Evolutionary conservation across 1,140 invertebrate species (phyloP), one percentile per base, ranked within the genome.

Genomic region (Elymnias hypermnestra): DNA sequence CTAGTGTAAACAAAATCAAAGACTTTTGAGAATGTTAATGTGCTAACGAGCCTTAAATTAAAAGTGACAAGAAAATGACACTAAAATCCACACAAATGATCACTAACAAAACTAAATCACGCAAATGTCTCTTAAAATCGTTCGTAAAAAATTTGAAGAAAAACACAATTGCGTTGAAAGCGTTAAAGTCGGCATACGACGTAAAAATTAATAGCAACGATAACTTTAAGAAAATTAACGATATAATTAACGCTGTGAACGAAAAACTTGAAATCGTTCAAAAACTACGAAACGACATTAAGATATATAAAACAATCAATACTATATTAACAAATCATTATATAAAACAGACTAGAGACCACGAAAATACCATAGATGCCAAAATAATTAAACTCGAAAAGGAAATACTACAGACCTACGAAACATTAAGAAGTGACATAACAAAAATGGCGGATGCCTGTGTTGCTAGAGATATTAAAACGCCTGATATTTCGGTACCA

Each of bases 301-400:
- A 81, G 68, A 83, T 83, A 54, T 85, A 83, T 12, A 65, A 63
- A 67, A 82, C 78, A 0, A 72, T 85, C 14, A 85, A 85, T 29
- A 79, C 82, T 0, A 72, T 85, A 29, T 22, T 85, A 15, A 85
- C 82, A 0, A 83, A 85, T 23, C 74, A 85, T 51, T 83, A 85
- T 12, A 73, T 85, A 25, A 82, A 78, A 55, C 58, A 78, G 46
- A 85, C 75, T 0, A 76, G 57, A 63, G 57, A 79, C 25, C 74
- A 83, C 41, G 82, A 83, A 42, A 76, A 63, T 15, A 67, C 37
- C 6, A 72, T 82, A 15, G 69, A 78, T 29, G 54, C 33, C 2
- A 83, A 82, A 68, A 75, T 85, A 10, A 53, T 82, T 0, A 73
- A 75, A 42, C 45, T 85, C 12, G 66, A 85, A 61, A 57, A 55